phyloP scores from a whole-genome alignment of 2,113 vertebrate genomes.

The Anoura caudifer region DNA sequence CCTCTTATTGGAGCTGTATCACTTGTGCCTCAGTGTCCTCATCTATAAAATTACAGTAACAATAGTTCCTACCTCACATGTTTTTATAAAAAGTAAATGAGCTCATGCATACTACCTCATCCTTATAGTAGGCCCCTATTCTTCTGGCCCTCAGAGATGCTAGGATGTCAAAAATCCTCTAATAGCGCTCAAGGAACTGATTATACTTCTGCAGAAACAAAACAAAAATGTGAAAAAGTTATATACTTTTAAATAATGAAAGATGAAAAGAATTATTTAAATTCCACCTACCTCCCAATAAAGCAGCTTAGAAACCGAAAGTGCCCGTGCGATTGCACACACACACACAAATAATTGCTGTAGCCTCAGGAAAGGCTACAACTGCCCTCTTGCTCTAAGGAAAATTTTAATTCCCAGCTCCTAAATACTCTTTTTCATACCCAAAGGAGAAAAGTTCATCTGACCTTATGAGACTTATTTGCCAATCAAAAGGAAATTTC shows the following conservation, averaged over 20 bases:
- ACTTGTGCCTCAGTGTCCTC: neutral
- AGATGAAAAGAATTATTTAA: neutral
- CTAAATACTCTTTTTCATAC: neutral
- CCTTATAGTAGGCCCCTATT: neutral
- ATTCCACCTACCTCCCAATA: neutral
- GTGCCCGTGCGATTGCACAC: neutral
- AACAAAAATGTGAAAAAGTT: neutral
- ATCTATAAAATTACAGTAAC: neutral
- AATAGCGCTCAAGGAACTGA: neutral
- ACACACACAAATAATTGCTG: neutral
- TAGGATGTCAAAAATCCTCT: neutral
- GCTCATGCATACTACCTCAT: neutral
- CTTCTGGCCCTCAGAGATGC: neutral
- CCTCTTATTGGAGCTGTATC: neutral
- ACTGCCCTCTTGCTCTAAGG: neutral
- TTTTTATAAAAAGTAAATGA: neutral
- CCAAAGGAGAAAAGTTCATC: neutral
- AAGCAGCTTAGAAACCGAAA: neutral
- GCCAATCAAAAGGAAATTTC: neutral
- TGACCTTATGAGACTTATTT: neutral
- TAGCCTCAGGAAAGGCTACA: neutral
- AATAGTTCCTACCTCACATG: neutral
- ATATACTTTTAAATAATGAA: neutral
- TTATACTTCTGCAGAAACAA: constrained; percentile 18
- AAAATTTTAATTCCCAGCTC: neutral